Evolutionary conservation across 2,797 vertebrate species (phyloP).

Genomic region (Coilia nasus): DNA sequence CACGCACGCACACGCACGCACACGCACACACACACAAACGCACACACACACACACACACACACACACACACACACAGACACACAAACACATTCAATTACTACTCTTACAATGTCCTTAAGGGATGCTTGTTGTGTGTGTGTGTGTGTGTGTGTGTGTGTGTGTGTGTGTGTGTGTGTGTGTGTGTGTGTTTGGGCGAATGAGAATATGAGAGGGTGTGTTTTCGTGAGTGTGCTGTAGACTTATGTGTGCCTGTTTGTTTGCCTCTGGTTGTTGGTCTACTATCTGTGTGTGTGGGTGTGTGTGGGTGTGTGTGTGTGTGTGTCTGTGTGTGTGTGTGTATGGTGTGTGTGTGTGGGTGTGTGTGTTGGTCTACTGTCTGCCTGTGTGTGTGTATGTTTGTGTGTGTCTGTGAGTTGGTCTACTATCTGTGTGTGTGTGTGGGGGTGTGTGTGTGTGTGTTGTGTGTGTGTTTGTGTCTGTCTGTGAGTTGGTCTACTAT

Average conservation of each 20-base stretch:
- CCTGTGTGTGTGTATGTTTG: neutral
- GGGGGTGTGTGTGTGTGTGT: too few relatives aligned
- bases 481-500: too few relatives aligned
- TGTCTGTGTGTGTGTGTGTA: neutral
- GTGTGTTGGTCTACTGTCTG: neutral
- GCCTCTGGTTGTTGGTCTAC: neutral
- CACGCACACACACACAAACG: too few relatives aligned
- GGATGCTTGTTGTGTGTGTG: too few relatives aligned
- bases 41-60: neutral
- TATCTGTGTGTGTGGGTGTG: neutral
- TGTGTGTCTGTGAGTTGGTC: too few relatives aligned
- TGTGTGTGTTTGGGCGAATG: neutral
- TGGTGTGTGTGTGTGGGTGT: neutral
- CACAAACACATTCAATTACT: neutral
- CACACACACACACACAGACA: constrained; percentile 20
- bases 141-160: too few relatives aligned
- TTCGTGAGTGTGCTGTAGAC: neutral
- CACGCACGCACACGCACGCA: too few relatives aligned
- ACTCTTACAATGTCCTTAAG: neutral
- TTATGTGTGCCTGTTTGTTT: neutral
- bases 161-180: neutral
- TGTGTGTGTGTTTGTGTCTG: too few relatives aligned
- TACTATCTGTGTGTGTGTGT: too few relatives aligned
- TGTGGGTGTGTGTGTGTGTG: neutral
- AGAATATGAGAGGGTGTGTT: neutral